Conservation (phyloP, 2,797 vertebrate species). For the Eutrigla gurnardus region DNA sequence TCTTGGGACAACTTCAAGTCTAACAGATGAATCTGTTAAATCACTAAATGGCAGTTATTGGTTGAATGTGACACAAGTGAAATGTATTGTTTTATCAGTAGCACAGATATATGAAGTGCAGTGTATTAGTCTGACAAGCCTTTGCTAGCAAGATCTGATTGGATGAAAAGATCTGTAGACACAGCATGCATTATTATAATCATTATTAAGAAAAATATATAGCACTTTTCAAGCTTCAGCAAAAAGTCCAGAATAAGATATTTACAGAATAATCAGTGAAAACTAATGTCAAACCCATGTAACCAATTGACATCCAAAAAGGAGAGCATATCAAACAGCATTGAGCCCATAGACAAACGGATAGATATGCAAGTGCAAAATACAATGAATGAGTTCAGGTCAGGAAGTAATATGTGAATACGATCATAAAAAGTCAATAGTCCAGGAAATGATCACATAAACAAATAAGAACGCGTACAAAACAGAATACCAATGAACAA, state of each 20-base stretch:
- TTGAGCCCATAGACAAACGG: neutral
- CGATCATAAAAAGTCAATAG: no score
- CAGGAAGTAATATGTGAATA: neutral
- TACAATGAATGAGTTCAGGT: neutral
- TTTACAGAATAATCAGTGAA: no score
- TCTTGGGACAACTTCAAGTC: conserved; percentile 2
- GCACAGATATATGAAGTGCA: neutral
- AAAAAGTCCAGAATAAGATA: no score
- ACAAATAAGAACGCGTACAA: neutral
- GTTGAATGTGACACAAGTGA: conserved; percentile 10
- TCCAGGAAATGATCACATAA: neutral
- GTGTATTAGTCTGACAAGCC: conserved; percentile 23
- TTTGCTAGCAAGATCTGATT: conserved; percentile 15
- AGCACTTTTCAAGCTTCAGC: no score
- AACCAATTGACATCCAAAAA: no score
- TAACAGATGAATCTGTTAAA: conserved; percentile 16
- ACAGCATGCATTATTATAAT: neutral
- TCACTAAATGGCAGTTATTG: conserved; percentile 19
- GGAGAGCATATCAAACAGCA: no score
- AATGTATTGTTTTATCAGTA: conserved; percentile 1
- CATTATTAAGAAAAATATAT: neutral
- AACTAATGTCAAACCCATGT: no score
- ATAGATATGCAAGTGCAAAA: neutral
- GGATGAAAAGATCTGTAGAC: conserved; percentile 18
- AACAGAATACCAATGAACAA: no score